Base-by-base conservation (phyloP, 2,888 invertebrate species). In the Clostera curtula region DNA sequence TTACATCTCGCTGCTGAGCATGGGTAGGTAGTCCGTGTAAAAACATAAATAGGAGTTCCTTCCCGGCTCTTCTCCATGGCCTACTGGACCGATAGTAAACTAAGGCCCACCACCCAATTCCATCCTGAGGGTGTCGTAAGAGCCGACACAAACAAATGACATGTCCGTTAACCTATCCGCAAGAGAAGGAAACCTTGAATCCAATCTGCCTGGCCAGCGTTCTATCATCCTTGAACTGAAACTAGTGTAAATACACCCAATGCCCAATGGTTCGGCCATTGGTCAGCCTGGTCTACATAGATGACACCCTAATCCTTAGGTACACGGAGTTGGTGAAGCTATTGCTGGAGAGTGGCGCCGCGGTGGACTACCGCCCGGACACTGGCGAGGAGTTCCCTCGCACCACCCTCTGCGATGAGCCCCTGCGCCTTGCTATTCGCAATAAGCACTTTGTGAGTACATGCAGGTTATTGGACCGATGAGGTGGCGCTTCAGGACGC, bases 1-100 rank as follows among this genome's bases (percentile, higher is more conserved):
- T 72, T 97, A 21, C 97, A 97, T 75, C 85, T 97, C 6, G 93
- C 94, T n/a, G 93, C 96, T 0, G 93, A 96, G 50, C 93, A 93
- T 55, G 95, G 94, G 79, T 92, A 77, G 61, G 69, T 24, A n/a
- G n/a, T n/a, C n/a, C n/a, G n/a, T n/a, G n/a, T 23, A 10, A 2
- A 10, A 3, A 5, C 8, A 3, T 5, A 3, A 18, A n/a, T 18
- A 18, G 6, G 18, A 18, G 8, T 18, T 18, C 18, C 5, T 18
- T 18, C 7, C n/a, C n/a, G n/a, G n/a, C n/a, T n/a, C n/a, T n/a
- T n/a, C n/a, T n/a, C n/a, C n/a, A n/a, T n/a, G n/a, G n/a, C n/a
- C n/a, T n/a, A n/a, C n/a, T n/a, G n/a, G n/a, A n/a, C n/a, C n/a
- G n/a, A n/a, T n/a, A n/a, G n/a, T n/a, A n/a, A n/a, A n/a, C n/a